Conservation (phyloP, 1,140 invertebrate species). For the Antheraea mylitta region DNA sequence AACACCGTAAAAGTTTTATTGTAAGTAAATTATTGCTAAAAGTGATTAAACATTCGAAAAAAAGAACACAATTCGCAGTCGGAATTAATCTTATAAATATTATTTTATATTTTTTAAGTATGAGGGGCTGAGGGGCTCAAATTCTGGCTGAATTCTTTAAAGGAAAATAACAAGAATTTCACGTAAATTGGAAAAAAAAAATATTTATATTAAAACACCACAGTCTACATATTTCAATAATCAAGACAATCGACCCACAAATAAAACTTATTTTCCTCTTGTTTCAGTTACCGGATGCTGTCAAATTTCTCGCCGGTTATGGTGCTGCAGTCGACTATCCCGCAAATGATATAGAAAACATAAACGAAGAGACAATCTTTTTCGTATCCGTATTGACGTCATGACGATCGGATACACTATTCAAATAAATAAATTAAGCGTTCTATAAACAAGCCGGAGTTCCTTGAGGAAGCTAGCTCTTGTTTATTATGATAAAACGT, state of each 20-base stretch:
- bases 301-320: slow-evolving; percentile 64
- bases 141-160: too few species aligned
- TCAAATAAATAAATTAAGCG: slow-evolving; percentile 14
- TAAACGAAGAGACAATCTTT: slow-evolving; percentile 36
- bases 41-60: too few species aligned
- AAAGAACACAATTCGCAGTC: too few species aligned
- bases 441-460: slow-evolving; percentile 15
- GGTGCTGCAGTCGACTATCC: slow-evolving; percentile 65
- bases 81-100: too few species aligned
- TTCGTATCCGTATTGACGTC: slow-evolving; percentile 34
- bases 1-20: too few species aligned
- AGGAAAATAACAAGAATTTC: too few species aligned
- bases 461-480: slow-evolving; percentile 34
- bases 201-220: too few species aligned
- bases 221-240: too few species aligned
- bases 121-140: too few species aligned
- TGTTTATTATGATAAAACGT: slow-evolving; percentile 39
- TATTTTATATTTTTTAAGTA: too few species aligned
- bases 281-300: slow-evolving; percentile 68
- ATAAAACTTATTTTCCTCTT: slow-evolving; percentile 42
- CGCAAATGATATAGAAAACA: slow-evolving; percentile 25
- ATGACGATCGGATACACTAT: slow-evolving; percentile 32
- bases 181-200: too few species aligned
- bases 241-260: not conserved
- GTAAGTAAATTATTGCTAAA: too few species aligned